phyloP scores from a whole-genome alignment of 1,140 invertebrate species.

The Agrypnia vestita region DNA sequence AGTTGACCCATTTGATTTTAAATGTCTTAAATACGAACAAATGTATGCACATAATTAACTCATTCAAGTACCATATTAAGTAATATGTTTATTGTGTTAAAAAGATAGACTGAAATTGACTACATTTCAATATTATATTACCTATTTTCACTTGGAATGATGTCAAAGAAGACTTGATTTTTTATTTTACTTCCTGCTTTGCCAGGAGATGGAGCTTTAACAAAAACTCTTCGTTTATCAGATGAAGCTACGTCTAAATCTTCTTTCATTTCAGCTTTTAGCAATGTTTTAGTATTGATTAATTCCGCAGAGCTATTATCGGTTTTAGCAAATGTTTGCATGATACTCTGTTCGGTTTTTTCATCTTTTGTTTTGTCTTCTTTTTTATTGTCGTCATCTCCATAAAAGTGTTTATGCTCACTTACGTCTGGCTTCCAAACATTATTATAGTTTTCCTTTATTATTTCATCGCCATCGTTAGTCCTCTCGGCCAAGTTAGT shows the following conservation, averaged over 20 bases:
- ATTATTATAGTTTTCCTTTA: slow-evolving; percentile 64
- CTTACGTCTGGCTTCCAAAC: slow-evolving; percentile 62
- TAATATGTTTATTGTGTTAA: too few relatives aligned
- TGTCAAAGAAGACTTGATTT: slow-evolving; percentile 71
- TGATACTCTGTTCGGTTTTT: neutral
- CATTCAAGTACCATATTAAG: too few relatives aligned
- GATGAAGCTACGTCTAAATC: slow-evolving; percentile 52
- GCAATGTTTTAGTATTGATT: neutral
- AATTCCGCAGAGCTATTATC: slow-evolving; percentile 41
- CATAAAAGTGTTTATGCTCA: slow-evolving; percentile 67
- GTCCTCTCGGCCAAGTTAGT: slow-evolving; percentile 48
- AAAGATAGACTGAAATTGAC: too few relatives aligned
- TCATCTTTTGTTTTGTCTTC: neutral
- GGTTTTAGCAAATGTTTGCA: neutral
- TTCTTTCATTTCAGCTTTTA: slow-evolving; percentile 8
- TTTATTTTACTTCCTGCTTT: slow-evolving; percentile 63
- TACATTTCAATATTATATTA: slow-evolving; percentile 52
- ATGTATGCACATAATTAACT: too few relatives aligned
- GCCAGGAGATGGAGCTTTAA: slow-evolving; percentile 59
- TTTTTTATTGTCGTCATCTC: slow-evolving; percentile 58
- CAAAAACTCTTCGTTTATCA: slow-evolving; percentile 43
- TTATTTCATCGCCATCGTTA: slow-evolving; percentile 58
- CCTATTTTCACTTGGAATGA: slow-evolving; percentile 74
- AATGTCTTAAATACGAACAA: too few relatives aligned
- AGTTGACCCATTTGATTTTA: too few relatives aligned